Evolutionary conservation across 2,888 invertebrate genomes (phyloP).

Genomic region (Lingula anatina): DNA sequence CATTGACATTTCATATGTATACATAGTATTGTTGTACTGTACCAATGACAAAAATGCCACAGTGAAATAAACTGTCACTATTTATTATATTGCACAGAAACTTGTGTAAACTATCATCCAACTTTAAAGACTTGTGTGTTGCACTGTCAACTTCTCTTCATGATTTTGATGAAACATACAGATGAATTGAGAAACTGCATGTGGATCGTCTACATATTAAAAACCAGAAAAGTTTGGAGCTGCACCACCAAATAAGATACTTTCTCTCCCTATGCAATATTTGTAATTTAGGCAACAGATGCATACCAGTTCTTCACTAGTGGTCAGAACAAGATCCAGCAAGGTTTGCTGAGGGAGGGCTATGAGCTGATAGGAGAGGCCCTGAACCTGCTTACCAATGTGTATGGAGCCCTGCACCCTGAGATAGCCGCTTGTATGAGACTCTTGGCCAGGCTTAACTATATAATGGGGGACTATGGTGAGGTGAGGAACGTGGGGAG

Average conservation of each 20-base stretch:
- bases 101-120: too few species aligned
- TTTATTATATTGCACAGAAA: too few species aligned
- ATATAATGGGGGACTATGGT: slow-evolving; percentile 90
- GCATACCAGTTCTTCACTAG: slow-evolving; percentile 98
- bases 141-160: too few species aligned
- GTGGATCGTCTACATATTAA: not conserved
- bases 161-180: not conserved
- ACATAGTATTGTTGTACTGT: too few species aligned
- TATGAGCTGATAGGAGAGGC: slow-evolving; percentile 96
- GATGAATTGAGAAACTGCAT: not conserved
- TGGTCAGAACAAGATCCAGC: slow-evolving; percentile 92
- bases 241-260: slow-evolving; percentile 1
- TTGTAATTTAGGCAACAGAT: slow-evolving; percentile 90
- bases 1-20: too few species aligned
- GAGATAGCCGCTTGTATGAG: slow-evolving; percentile 80
- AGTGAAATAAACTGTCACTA: too few species aligned
- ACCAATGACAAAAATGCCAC: too few species aligned
- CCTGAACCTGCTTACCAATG: slow-evolving; percentile 82
- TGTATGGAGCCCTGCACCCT: slow-evolving; percentile 98
- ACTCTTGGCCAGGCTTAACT: slow-evolving; percentile 92
- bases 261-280: too few species aligned
- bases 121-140: too few species aligned
- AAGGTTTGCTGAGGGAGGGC: slow-evolving; percentile 88
- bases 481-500: slow-evolving; percentile 37
- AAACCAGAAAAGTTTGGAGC: not conserved